A percentile compares a stretch with the other conserved stretches of the same genome.
These are phyloP conservation scores for Sinocyclocheilus anophthalmus DNA, from an alignment of 2,113 vertebrate species.

Conservation along the genomic window DNA sequence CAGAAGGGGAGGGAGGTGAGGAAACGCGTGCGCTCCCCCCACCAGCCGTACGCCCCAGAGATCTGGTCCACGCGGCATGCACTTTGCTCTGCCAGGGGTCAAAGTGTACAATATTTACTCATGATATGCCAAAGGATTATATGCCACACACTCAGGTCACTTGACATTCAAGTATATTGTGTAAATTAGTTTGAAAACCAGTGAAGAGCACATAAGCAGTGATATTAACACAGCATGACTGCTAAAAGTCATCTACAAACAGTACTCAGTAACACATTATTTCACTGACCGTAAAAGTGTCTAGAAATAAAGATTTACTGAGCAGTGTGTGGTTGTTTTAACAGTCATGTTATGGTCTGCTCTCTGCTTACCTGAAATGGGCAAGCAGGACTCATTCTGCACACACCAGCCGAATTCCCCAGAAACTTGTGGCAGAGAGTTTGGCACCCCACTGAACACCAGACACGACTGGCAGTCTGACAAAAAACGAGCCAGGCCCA, in stretches of 20 bases:
- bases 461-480: slow-evolving; percentile 90
- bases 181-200: slow-evolving; percentile 57
- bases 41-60: slow-evolving; percentile 91
- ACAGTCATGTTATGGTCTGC: slow-evolving; percentile 17
- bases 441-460: slow-evolving; percentile 80
- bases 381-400: slow-evolving; percentile 91
- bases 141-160: not conserved
- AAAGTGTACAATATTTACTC: slow-evolving; percentile 67
- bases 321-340: slow-evolving; percentile 15
- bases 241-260: slow-evolving; percentile 10
- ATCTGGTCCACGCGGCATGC: slow-evolving; percentile 91
- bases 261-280: slow-evolving; percentile 43
- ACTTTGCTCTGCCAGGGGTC: slow-evolving; percentile 81
- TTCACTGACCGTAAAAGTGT: slow-evolving; percentile 34
- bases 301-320: slow-evolving; percentile 53
- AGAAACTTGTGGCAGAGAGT: slow-evolving; percentile 73
- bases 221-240: not conserved
- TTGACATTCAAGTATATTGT: not conserved
- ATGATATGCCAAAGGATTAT: not conserved
- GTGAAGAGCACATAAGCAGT: slow-evolving; percentile 26
- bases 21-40: slow-evolving; percentile 88
- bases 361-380: slow-evolving; percentile 80
- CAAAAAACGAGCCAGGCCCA: slow-evolving; percentile 86
- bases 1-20: slow-evolving; percentile 87
- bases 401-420: slow-evolving; percentile 91